Evolutionary conservation across 2,797 vertebrate species (phyloP), one percentile per base, ranked within the genome.

Genomic region (Anas acuta): DNA sequence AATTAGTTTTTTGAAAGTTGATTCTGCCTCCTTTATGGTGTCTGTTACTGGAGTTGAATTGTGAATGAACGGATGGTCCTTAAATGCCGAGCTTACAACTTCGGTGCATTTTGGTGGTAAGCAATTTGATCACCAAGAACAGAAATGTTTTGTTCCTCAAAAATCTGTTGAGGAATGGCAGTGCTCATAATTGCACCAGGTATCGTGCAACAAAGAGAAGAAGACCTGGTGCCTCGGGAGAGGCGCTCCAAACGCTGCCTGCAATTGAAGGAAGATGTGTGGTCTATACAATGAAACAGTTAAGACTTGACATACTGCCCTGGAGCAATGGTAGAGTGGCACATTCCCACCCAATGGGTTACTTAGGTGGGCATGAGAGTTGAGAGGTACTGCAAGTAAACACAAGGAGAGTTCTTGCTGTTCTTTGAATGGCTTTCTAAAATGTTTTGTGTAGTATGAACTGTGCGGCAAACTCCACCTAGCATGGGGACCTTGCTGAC

Each of bases 1-100:
- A 99, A 99, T 98, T 99, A 98, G 98, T 99, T 99, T 99, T 98
- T 98, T 98, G 98, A 98, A 98, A 98, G 98, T 98, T 98, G 97
- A 98, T 98, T 97, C 96, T 97, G 97, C 54, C 92, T 97, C 95
- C 92, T 98, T 98, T 97, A 97, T 98, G 81, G 43, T 98, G 77
- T 97, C 88, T 97, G 37, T 93, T 87, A 56, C 74, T 95, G 73
- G 41, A 84, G 26, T 69, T 81, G 9, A 84, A 43, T 39, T 72
- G 6, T 49, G 11, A 51, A 66, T 1, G 3, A 18, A 1, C 2
- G 35, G 10, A 12, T 37, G 41, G 15, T 6, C 37, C 6, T 6
- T 61, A 22, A 58, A 30, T 51, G 14, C 25, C 10, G 5, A 33
- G 22, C 15, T 77, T 22, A n/a, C 3, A 13, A 11, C 33, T 65